A percentile compares a stretch with the other conserved stretches of the same genome.
Evolutionary conservation across 1,140 invertebrate species (phyloP).

Genomic region (Bombus confusus): DNA sequence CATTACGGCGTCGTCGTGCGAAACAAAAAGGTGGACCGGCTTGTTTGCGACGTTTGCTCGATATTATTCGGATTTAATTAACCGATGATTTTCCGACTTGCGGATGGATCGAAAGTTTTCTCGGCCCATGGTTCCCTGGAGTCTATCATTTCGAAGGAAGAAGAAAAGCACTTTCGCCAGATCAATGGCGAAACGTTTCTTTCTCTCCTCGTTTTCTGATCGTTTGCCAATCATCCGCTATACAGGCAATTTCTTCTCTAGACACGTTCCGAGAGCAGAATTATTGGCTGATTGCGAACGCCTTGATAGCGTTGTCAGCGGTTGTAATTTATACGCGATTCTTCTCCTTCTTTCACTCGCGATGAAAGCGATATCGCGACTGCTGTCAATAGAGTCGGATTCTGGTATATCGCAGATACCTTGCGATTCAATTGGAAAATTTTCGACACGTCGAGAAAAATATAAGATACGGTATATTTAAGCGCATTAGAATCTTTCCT

Average conservation of each 20-base stretch:
- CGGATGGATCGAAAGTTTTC: background rate
- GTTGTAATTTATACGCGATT: no score
- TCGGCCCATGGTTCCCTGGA: no score
- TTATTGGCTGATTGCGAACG: background rate
- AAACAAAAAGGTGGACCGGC: background rate
- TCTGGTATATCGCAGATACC: no score
- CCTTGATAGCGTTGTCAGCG: no score
- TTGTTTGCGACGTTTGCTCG: background rate
- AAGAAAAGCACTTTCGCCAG: no score
- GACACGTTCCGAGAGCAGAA: background rate
- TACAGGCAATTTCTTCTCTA: background rate
- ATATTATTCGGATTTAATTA: constrained; percentile 40
- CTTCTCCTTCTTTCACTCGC: no score
- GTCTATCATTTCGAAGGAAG: background rate
- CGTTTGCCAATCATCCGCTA: no score
- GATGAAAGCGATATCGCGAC: no score
- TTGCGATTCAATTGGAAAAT: no score
- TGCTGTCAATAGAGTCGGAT: background rate
- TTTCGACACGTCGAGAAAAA: no score
- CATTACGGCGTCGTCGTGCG: background rate
- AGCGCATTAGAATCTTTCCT: background rate
- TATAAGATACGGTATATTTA: no score
- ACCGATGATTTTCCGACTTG: background rate
- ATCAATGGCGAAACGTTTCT: background rate
- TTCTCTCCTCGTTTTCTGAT: background rate